Evolutionary conservation across 2,888 invertebrate genomes (phyloP).

Genomic region (Nineta flava): DNA sequence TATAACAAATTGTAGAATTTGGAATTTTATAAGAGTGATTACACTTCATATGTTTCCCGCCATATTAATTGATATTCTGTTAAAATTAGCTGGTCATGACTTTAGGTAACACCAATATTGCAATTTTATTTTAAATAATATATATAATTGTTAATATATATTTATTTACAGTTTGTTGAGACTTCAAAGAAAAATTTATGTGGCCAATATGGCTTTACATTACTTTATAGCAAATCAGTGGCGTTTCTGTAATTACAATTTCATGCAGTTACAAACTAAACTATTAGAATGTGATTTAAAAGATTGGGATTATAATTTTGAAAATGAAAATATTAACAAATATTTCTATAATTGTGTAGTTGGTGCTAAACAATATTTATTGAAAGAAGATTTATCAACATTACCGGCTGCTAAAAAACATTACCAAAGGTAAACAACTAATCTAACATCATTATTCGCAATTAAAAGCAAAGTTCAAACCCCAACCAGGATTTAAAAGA

Average conservation of each 20-base stretch:
- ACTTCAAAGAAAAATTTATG: constrained; percentile 66
- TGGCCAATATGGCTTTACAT: constrained; percentile 50
- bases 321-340: constrained; percentile 32
- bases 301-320: constrained; percentile 42
- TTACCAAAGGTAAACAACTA: constrained; percentile 30
- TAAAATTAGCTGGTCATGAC: constrained; percentile 48
- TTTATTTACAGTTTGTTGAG: constrained; percentile 48
- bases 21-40: constrained; percentile 52
- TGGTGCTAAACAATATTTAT: constrained; percentile 46
- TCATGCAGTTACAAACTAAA: constrained; percentile 32
- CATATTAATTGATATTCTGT: constrained; percentile 48
- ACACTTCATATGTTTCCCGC: constrained; percentile 68
- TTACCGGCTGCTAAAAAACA: constrained; percentile 35
- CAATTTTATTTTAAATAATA: constrained; percentile 17
- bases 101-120: constrained; percentile 38
- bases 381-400: constrained; percentile 47
- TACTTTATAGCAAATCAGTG: constrained; percentile 66
- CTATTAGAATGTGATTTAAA: constrained; percentile 33
- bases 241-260: constrained; percentile 52
- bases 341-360: constrained; percentile 36
- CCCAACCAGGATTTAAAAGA: not conserved
- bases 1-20: constrained; percentile 37
- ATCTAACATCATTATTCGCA: no score
- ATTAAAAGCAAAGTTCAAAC: no score
- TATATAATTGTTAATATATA: not conserved